phyloP scores from a whole-genome alignment of 2,113 vertebrate genomes.

The Barbus barbus region DNA sequence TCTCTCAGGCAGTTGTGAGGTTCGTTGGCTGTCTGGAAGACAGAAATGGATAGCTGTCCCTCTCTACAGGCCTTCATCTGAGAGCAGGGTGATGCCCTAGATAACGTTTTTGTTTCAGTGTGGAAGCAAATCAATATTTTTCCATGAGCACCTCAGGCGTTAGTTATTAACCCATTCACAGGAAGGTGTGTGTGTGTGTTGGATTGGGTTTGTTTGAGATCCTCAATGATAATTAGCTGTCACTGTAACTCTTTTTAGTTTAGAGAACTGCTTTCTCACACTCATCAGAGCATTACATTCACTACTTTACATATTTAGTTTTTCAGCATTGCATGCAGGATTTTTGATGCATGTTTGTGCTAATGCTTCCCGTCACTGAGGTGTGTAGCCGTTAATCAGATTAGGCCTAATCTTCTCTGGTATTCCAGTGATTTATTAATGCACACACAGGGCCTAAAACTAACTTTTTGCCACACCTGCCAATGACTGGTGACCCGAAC shows the following conservation, averaged over 20 bases:
- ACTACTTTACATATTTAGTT: neutral
- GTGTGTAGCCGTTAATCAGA: slow-evolving; percentile 35
- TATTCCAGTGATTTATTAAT: slow-evolving; percentile 49
- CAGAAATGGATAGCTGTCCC: slow-evolving; percentile 46
- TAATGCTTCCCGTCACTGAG: neutral
- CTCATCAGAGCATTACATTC: neutral
- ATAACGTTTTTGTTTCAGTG: slow-evolving; percentile 23
- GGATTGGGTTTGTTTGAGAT: slow-evolving; percentile 15
- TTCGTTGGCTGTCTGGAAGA: neutral
- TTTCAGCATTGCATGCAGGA: neutral
- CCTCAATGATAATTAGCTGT: neutral
- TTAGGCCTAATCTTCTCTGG: slow-evolving; percentile 51
- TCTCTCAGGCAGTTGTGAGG: neutral
- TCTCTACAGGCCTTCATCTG: slow-evolving; percentile 1
- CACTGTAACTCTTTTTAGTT: neutral
- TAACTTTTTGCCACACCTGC: too few species aligned
- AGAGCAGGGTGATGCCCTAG: neutral
- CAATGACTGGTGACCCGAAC: too few species aligned
- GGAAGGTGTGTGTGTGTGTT: neutral
- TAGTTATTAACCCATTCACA: neutral
- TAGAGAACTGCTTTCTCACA: neutral
- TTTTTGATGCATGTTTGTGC: neutral
- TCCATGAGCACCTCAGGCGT: slow-evolving; percentile 7
- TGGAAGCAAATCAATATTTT: slow-evolving; percentile 42
- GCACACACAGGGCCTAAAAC: too few species aligned